Evolutionary conservation across 2,888 invertebrate species (phyloP), one percentile per base, ranked within the genome.

Genomic region (Aromia moschata): DNA sequence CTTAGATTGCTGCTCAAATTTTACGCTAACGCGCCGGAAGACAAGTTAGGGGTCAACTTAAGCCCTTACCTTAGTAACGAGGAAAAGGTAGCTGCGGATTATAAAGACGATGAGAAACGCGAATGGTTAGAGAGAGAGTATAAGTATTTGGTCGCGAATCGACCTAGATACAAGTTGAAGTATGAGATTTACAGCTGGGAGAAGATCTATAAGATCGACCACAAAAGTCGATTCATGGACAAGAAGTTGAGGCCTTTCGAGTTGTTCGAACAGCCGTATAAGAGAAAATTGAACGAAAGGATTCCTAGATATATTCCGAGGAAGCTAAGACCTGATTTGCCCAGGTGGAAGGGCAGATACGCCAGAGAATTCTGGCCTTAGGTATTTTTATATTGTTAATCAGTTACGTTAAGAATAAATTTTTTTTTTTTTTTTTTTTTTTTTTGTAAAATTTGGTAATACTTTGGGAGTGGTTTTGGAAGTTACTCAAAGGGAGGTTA

Each of bases 141-240:
- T 71, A 92, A 92, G 74, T 83, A 87, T 75, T 74, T 94, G 64
- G 82, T 86, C 52, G 82, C 90, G 1, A 90, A 91, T 74, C 84
- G 91, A 64, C 87, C 88, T 0, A 83, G 86, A 56, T 85, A 87
- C 72, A 81, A 84, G 14, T 78, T 86, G 40, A 58, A 79, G 9
- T 90, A 92, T 15, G 93, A 94, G 82, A 82, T 89, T 30, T 90
- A 90, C 72, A 77, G 87, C 56, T 96, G 94, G 94, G 93, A 94
- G 75, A 85, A 85, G 65, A 90, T 95, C 63, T 95, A 93, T 77
- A 90, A 92, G 77, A 86, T 90, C 14, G 81, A 89, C 73, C 81
- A 87, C 71, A 84, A 90, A 9, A 90, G 88, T 0, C 83, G 91
- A 60, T 84, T 85, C 44, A 77, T 88, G 79, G 93, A 93, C 47